Conservation (phyloP, 1,140 invertebrate species). For the Venturia canescens region DNA sequence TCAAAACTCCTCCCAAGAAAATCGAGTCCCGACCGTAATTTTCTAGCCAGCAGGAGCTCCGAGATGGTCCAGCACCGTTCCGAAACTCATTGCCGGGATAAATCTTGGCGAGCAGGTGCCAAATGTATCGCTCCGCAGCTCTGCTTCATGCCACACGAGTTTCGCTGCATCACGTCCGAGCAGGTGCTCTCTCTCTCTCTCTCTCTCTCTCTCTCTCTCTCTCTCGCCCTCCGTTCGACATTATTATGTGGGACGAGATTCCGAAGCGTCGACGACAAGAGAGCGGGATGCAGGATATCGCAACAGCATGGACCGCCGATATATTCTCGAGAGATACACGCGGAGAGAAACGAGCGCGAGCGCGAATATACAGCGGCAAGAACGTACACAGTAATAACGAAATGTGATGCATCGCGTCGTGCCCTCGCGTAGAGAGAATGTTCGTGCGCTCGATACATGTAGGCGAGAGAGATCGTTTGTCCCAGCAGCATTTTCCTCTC, state of each 20-base stretch:
- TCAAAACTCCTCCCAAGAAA: no score
- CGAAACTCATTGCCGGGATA: no score
- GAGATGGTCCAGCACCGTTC: no score
- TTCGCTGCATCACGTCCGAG: background rate
- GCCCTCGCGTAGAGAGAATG: background rate
- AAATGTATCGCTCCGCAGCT: background rate
- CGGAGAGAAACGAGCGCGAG: background rate
- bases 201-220: conserved; percentile 13
- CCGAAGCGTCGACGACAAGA: conserved; percentile 13
- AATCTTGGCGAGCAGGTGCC: background rate
- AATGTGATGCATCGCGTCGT: background rate
- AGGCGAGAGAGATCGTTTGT: conserved; percentile 7
- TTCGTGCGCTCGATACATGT: conserved; percentile 3
- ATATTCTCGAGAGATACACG: background rate
- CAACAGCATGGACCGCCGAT: conserved; percentile 7
- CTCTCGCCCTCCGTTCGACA: background rate
- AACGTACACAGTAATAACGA: background rate
- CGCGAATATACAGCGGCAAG: background rate
- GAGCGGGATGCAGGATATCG: conserved; percentile 1
- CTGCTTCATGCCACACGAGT: background rate
- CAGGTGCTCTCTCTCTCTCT: conserved; percentile 21
- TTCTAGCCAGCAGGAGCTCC: no score
- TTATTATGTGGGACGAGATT: conserved; percentile 32
- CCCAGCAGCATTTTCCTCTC: background rate
- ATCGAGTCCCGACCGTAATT: no score